phyloP scores from a whole-genome alignment of 2,113 vertebrate species.

The Rhadina sibilatrix region DNA sequence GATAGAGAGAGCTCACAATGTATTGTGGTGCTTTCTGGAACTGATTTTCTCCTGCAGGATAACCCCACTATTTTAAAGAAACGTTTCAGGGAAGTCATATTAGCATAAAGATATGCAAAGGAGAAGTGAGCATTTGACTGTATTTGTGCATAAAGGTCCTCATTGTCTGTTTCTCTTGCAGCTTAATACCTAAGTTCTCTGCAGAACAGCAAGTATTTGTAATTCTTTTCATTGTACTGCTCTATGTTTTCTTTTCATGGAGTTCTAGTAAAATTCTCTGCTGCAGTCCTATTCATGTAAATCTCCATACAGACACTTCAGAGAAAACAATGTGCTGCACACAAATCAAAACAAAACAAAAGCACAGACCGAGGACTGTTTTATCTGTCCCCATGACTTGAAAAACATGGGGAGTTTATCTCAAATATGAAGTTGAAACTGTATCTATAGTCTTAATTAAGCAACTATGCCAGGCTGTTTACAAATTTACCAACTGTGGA shows the following conservation, averaged over 20 bases:
- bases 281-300: neutral
- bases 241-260: neutral
- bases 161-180: neutral
- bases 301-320: neutral
- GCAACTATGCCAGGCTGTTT: neutral
- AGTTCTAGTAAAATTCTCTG: neutral
- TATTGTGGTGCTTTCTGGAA: neutral
- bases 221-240: neutral
- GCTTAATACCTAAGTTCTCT: neutral
- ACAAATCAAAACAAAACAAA: neutral
- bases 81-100: neutral
- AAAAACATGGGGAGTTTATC: neutral
- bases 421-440: neutral
- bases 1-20: neutral
- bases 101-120: neutral
- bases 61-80: neutral
- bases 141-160: neutral
- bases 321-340: neutral
- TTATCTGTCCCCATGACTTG: neutral
- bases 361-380: neutral
- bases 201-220: neutral
- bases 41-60: neutral
- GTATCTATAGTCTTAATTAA: neutral
- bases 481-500: neutral
- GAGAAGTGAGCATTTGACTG: neutral